A percentile compares a stretch with the other conserved stretches of the same genome.
phyloP scores from a whole-genome alignment of 2,888 invertebrate genomes.

The Drosophila melanosoma region DNA sequence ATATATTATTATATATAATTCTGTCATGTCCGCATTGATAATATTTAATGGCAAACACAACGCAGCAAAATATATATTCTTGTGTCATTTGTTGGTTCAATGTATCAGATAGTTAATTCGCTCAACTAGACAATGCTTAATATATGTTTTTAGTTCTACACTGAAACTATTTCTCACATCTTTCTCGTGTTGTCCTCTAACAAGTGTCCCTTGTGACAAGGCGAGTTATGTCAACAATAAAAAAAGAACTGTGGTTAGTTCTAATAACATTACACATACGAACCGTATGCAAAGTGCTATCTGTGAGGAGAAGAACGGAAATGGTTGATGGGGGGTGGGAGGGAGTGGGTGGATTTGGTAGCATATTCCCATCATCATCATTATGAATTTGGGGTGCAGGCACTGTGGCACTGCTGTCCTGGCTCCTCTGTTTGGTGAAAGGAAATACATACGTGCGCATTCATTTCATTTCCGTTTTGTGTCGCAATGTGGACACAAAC shows the following conservation, averaged over 20 bases:
- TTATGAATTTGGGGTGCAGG: conserved; percentile 49
- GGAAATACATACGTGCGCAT: conserved; percentile 59
- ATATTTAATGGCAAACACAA: background rate
- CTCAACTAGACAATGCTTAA: background rate
- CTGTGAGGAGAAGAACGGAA: background rate
- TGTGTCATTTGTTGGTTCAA: background rate
- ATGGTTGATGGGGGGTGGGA: background rate
- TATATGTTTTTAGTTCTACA: background rate
- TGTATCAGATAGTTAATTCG: background rate
- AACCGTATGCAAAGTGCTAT: conserved; percentile 20
- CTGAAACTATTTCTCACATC: background rate
- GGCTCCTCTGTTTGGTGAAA: conserved; percentile 49
- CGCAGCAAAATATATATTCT: background rate
- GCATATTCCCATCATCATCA: conserved; percentile 56
- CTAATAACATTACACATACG: conserved; percentile 39
- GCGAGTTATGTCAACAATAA: conserved; percentile 3
- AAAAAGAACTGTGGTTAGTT: conserved; percentile 11
- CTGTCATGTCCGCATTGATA: background rate
- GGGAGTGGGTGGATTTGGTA: background rate
- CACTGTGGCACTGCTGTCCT: conserved; percentile 16
- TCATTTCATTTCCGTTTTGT: conserved; percentile 61
- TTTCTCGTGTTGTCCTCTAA: background rate
- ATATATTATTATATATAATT: background rate
- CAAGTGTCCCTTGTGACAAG: conserved; percentile 1
- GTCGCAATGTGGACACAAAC: conserved; percentile 20